A percentile compares a stretch with the other conserved stretches of the same genome.
These are phyloP conservation scores for Cataglyphis altisquamis DNA, from an alignment of 2,888 invertebrate genomes.

Conservation along the genomic window DNA sequence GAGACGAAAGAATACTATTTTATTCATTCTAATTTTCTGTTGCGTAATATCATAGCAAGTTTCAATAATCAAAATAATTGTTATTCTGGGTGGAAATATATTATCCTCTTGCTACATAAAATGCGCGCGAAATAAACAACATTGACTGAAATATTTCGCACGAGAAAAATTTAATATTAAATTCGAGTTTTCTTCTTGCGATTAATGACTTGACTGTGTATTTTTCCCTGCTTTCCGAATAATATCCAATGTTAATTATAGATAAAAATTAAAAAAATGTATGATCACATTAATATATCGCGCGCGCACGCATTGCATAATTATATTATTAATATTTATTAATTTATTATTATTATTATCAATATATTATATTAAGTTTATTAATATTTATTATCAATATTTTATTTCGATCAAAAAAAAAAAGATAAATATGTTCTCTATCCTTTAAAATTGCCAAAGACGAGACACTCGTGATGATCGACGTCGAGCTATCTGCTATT, in stretches of 20 bases:
- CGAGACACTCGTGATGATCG: constrained; percentile 24
- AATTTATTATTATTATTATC: background rate
- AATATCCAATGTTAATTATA: background rate
- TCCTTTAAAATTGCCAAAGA: background rate
- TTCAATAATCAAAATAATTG: background rate
- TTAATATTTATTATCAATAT: background rate
- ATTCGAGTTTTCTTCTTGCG: background rate
- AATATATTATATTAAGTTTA: background rate
- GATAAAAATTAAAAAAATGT: background rate
- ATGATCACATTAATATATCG: background rate
- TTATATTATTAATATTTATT: background rate
- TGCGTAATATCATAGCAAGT: background rate
- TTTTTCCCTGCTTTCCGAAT: background rate
- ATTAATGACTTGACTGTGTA: background rate
- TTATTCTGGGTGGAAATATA: background rate
- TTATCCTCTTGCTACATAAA: background rate
- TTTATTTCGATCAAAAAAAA: background rate
- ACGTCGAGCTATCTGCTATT: background rate
- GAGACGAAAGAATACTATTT: background rate
- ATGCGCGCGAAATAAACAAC: constrained; percentile 13
- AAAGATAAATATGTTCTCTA: background rate
- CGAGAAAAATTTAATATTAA: background rate
- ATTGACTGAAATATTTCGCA: background rate
- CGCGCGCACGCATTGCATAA: background rate
- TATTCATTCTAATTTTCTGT: background rate